These are phyloP conservation scores for Mungos mungo DNA, from an alignment of 2,113 vertebrate genomes.

Conservation along the genomic window DNA sequence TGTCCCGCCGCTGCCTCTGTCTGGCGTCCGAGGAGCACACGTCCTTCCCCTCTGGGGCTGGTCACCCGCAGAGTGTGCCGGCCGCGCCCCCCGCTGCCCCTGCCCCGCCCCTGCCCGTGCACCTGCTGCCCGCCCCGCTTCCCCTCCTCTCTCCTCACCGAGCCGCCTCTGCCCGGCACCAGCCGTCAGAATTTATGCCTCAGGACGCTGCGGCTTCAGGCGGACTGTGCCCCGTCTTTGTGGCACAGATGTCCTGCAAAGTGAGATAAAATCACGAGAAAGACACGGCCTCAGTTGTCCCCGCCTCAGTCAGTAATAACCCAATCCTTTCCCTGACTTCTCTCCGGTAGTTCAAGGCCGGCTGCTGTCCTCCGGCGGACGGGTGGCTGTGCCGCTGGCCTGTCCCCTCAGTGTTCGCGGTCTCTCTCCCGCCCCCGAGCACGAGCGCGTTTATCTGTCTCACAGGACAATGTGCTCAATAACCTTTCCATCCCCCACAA, in stretches of 20 bases:
- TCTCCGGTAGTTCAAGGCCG: background rate
- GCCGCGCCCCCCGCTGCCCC: background rate
- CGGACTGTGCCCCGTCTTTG: too few species aligned
- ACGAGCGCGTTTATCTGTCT: background rate
- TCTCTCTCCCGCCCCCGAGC: background rate
- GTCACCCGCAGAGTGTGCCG: too few species aligned
- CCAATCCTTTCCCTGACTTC: background rate
- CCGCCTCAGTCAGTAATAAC: background rate
- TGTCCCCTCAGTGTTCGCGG: background rate
- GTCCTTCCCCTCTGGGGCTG: background rate
- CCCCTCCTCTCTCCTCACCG: fast-evolving
- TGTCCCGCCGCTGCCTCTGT: background rate
- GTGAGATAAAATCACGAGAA: background rate
- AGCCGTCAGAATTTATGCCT: fast-evolving
- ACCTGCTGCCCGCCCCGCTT: background rate
- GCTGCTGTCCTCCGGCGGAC: background rate
- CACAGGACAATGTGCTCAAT: background rate
- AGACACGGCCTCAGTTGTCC: background rate
- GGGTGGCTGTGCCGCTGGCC: background rate
- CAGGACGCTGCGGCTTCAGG: background rate
- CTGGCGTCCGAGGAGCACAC: background rate
- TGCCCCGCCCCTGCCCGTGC: background rate
- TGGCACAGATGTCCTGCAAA: background rate
- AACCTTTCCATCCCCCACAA: background rate
- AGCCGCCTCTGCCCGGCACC: fast-evolving